phyloP scores from a whole-genome alignment of 2,113 vertebrate species.

The Eurypyga helias region DNA sequence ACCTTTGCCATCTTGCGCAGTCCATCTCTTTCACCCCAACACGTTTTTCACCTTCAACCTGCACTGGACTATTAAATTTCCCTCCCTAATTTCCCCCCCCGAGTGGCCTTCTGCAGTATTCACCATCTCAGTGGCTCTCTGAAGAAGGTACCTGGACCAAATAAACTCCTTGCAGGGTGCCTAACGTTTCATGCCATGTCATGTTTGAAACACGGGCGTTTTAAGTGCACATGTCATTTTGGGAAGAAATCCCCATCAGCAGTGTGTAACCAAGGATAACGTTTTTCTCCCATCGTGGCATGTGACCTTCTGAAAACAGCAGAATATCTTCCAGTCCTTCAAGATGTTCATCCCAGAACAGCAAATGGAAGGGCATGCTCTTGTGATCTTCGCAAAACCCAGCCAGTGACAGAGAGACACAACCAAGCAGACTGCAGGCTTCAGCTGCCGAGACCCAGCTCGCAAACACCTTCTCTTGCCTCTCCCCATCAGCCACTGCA shows the following conservation, averaged over 20 bases:
- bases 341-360: not conserved
- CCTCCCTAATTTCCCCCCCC: not conserved
- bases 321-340: not conserved
- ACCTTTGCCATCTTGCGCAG: rapidly evolving
- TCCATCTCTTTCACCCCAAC: not conserved
- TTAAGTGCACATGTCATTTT: rapidly evolving
- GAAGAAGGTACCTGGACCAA: not conserved
- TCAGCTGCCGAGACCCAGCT: not conserved
- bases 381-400: not conserved
- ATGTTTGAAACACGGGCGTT: rapidly evolving
- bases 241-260: not conserved
- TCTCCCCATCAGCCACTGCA: rapidly evolving
- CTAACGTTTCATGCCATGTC: not conserved
- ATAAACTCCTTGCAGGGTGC: not conserved
- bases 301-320: rapidly evolving
- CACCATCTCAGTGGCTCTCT: not conserved
- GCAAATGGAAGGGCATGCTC: not conserved
- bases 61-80: rapidly evolving
- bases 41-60: not conserved
- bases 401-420: not conserved
- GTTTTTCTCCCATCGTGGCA: not conserved
- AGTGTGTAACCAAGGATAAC: not conserved
- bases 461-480: not conserved
- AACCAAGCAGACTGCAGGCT: not conserved
- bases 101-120: not conserved